Evolutionary conservation across 1,140 invertebrate species (phyloP), one percentile per base, ranked within the genome.

Genomic region (Dreissena polymorpha): DNA sequence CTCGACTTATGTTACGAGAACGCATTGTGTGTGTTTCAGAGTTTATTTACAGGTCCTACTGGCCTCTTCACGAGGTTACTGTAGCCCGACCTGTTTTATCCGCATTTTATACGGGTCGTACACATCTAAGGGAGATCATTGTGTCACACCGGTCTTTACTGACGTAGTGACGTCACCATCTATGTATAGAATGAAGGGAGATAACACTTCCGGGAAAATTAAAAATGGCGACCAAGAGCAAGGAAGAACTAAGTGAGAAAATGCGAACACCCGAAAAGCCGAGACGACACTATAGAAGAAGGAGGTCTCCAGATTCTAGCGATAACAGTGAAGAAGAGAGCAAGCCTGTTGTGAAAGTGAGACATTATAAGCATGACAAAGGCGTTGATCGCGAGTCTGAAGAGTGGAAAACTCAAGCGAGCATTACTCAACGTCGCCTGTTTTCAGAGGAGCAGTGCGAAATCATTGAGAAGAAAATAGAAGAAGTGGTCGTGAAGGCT

Each of bases 401-500:
- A 72, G 79, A 93, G 60, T 83, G 88, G 50, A 92, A 91, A 88
- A 86, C 93, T 23, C 89, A 93, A 55, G 83, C 89, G 29, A 93
- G 94, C 27, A 93, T 94, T 63, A 76, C 91, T 65, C 94, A 94
- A 86, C 87, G 91, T 55, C 85, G 91, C 12, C 71, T 94, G 57
- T 94, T 94, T 86, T 89, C 89, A 27, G 86, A 88, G 21, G 92
- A 92, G n/a, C 89, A 94, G 81, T 94, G 94, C 81, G 83, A 85
- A 77, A 86, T 86, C 55, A 94, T 94, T 51, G 94, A 94, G 86
- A 87, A 88, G 57, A 93, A 94, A 86, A 94, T 94, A 60, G 93
- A 94, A 81, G 91, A 94, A 85, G 93, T 94, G 10, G 93, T 94
- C 0, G 86, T 86, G 29, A 85, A 88, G 21, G 93, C 90, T 0